Evolutionary conservation across 2,888 invertebrate genomes (phyloP).

Genomic region (Teleiodes luculella): DNA sequence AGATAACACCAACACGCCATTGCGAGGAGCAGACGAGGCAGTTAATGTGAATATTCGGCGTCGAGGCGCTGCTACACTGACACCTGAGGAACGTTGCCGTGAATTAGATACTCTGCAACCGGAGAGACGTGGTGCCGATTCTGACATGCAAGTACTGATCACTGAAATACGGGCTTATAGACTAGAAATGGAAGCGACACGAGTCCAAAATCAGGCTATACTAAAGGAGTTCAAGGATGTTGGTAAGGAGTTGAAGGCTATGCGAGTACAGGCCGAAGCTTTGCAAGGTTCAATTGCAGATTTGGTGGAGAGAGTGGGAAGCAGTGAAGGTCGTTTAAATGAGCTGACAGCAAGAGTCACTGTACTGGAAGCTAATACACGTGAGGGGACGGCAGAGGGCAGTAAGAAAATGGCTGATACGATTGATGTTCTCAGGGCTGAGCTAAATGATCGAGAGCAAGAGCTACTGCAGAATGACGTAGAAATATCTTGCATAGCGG

Average conservation of each 20-base stretch:
- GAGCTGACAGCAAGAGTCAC: neutral
- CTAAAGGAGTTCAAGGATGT: neutral
- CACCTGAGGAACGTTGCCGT: too few relatives aligned
- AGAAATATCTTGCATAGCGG: neutral
- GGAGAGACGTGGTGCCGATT: too few relatives aligned
- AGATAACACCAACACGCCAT: too few relatives aligned
- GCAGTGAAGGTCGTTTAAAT: neutral
- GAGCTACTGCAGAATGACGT: neutral
- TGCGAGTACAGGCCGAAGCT: too few relatives aligned
- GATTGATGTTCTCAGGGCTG: neutral
- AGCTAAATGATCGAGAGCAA: neutral
- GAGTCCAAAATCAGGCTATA: neutral
- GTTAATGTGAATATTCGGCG: too few relatives aligned
- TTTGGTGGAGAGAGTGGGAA: neutral
- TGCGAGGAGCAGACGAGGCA: too few relatives aligned
- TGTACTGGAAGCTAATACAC: neutral
- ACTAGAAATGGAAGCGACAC: neutral
- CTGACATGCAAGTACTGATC: neutral
- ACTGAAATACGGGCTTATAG: neutral
- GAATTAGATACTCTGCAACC: too few relatives aligned
- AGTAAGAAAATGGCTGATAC: neutral
- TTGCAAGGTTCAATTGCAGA: neutral
- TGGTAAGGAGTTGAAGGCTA: too few relatives aligned
- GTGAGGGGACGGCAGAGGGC: neutral
- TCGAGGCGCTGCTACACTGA: too few relatives aligned